Percentiles rank a stretch among this genome's conserved stretches.
Conservation (phyloP, 2,113 vertebrate genomes). For the Oncorhynchus kisutch region DNA sequence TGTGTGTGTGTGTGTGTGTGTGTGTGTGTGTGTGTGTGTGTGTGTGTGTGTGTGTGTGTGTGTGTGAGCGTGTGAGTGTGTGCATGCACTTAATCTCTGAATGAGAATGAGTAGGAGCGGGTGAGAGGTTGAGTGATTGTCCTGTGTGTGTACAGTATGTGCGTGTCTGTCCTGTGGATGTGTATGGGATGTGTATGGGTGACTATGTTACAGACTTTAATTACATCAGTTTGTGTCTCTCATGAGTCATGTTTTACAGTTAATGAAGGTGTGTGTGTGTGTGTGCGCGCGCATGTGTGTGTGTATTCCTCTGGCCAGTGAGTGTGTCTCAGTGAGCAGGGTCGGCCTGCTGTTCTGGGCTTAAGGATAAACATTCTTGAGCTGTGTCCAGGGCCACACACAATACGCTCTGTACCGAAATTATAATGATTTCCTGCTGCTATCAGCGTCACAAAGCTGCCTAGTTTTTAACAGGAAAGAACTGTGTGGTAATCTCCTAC, state of each 20-base stretch:
- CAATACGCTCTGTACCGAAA: conserved; percentile 59
- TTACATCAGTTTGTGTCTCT: conserved; percentile 2
- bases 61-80: neutral
- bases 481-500: conserved; percentile 48
- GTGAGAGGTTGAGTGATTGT: neutral
- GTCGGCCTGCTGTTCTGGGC: conserved; percentile 21
- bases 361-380: conserved; percentile 66
- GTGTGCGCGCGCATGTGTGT: neutral
- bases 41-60: conserved; percentile 1
- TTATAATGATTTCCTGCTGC: conserved; percentile 65
- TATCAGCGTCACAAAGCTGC: conserved; percentile 46
- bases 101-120: neutral
- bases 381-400: conserved; percentile 58
- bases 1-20: too few species aligned
- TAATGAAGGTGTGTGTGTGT: neutral
- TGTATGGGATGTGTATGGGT: neutral
- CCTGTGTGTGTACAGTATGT: neutral
- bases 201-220: conserved; percentile 8
- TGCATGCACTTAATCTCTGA: neutral
- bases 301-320: neutral
- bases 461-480: conserved; percentile 34
- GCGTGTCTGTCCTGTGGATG: neutral
- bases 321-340: neutral
- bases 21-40: neutral
- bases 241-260: neutral